Percentiles rank a stretch among this genome's conserved stretches.
Conservation (phyloP, 2,888 invertebrate species). For the Coenonympha glycerion region DNA sequence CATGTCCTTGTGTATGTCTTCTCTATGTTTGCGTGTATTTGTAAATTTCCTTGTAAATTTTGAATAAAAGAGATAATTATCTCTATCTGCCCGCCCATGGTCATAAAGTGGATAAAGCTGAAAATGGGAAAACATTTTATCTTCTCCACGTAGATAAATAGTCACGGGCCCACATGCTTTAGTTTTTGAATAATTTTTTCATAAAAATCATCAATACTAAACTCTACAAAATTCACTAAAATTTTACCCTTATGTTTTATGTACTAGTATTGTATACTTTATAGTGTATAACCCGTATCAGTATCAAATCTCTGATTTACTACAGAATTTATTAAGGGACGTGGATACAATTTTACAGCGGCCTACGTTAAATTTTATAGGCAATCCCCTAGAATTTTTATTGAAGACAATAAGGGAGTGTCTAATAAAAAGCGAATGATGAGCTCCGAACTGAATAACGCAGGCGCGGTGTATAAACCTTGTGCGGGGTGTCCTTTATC, state of each 20-base stretch:
- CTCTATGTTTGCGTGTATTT: too few relatives aligned
- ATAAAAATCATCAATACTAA: too few relatives aligned
- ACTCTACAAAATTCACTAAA: slow-evolving; percentile 10
- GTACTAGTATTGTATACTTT: slow-evolving; percentile 7
- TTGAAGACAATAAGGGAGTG: slow-evolving; percentile 64
- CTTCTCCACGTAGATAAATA: too few relatives aligned
- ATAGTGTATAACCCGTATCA: slow-evolving; percentile 16
- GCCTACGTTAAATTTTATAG: slow-evolving; percentile 56
- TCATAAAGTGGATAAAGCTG: too few relatives aligned
- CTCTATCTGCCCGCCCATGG: too few relatives aligned
- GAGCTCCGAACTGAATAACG: slow-evolving; percentile 38
- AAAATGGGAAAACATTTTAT: too few relatives aligned
- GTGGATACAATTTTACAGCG: slow-evolving; percentile 44
- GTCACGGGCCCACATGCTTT: too few relatives aligned
- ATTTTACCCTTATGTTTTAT: slow-evolving; percentile 8
- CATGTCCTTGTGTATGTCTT: too few relatives aligned
- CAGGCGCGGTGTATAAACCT: slow-evolving; percentile 7
- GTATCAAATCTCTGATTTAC: slow-evolving; percentile 23
- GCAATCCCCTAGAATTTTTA: slow-evolving; percentile 62
- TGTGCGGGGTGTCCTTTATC: background rate
- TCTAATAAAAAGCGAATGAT: slow-evolving; percentile 57
- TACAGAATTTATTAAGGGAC: slow-evolving; percentile 42
- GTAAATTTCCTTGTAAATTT: too few relatives aligned
- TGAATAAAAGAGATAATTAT: too few relatives aligned
- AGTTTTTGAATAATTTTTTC: too few relatives aligned